Percentiles rank a stretch among this genome's conserved stretches.
These are phyloP conservation scores for Rhinatrema bivittatum DNA, from an alignment of 2,797 vertebrate species.

Conservation along the genomic window DNA sequence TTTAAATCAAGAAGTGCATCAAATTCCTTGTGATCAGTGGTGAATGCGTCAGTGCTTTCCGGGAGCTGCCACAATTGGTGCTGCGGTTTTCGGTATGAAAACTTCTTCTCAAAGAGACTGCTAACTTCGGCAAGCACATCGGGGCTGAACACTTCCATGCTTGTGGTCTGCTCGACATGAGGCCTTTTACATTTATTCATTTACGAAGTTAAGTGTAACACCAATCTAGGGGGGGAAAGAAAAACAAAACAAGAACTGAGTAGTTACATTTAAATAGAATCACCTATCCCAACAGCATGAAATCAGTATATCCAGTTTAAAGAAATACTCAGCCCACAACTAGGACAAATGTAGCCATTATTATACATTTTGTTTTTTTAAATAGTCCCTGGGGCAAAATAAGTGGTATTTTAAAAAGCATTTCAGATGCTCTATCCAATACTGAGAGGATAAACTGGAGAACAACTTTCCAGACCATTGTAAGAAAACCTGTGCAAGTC, in stretches of 20 bases:
- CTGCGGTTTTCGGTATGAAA: slow-evolving; percentile 62
- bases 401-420: too few relatives aligned
- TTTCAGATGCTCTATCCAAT: too few relatives aligned
- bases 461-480: too few relatives aligned
- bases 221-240: slow-evolving; percentile 28
- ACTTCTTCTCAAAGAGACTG: slow-evolving; percentile 75
- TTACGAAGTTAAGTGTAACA: slow-evolving; percentile 29
- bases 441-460: too few relatives aligned
- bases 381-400: too few relatives aligned
- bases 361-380: too few relatives aligned
- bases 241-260: slow-evolving; percentile 2
- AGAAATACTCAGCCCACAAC: too few relatives aligned
- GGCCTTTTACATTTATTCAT: slow-evolving; percentile 48
- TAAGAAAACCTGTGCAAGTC: too few relatives aligned
- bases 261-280: too few relatives aligned
- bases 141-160: slow-evolving; percentile 40
- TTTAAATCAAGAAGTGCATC: slow-evolving; percentile 69
- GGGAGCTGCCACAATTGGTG: slow-evolving; percentile 72
- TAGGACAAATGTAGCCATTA: too few relatives aligned
- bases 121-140: slow-evolving; percentile 61
- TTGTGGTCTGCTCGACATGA: slow-evolving; percentile 8
- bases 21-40: slow-evolving; percentile 45
- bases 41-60: slow-evolving; percentile 54
- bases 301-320: too few relatives aligned
- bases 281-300: too few relatives aligned